phyloP scores from a whole-genome alignment of 2,113 vertebrate species.

The Nothoprocta perdicaria region DNA sequence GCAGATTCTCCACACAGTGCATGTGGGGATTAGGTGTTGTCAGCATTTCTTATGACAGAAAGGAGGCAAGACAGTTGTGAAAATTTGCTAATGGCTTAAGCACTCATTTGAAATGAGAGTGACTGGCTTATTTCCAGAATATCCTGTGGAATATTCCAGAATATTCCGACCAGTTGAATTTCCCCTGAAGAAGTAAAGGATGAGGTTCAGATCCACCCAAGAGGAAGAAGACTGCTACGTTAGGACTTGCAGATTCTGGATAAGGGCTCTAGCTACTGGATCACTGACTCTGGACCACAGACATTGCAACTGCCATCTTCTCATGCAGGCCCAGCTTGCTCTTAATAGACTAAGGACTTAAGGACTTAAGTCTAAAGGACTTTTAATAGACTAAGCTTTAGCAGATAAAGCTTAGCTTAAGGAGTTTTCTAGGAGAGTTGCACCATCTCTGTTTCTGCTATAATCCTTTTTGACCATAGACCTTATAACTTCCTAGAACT shows the following conservation, averaged over 20 bases:
- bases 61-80: neutral
- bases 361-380: neutral
- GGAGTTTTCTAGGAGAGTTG: neutral
- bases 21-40: neutral
- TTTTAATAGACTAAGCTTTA: fast-evolving
- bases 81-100: neutral
- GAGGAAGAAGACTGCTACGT: neutral
- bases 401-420: neutral
- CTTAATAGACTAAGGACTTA: neutral
- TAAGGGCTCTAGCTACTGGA: neutral
- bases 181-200: neutral
- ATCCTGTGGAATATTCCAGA: neutral
- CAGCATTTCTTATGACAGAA: neutral
- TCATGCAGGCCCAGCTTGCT: neutral
- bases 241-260: neutral
- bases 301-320: neutral
- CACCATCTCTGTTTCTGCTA: neutral
- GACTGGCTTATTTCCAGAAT: neutral
- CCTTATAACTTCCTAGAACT: neutral
- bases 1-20: neutral
- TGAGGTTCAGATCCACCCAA: neutral
- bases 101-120: neutral
- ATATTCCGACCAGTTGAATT: neutral
- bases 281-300: neutral
- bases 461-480: neutral